A percentile compares a stretch with the other conserved stretches of the same genome.
Conservation (phyloP, 2,113 vertebrate genomes). For the Mastomys natalensis region DNA sequence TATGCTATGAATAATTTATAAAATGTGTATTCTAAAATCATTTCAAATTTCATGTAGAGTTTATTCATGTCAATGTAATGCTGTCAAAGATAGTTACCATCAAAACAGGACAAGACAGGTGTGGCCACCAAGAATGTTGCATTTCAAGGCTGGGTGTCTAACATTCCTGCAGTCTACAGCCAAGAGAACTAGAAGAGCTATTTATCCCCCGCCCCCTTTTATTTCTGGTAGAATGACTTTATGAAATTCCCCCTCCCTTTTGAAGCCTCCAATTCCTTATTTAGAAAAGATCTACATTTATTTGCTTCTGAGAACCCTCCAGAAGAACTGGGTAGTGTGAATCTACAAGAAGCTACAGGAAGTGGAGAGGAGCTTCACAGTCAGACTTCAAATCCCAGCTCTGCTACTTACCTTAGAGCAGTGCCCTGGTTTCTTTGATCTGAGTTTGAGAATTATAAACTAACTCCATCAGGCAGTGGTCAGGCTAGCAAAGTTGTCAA, state of each 20-base stretch:
- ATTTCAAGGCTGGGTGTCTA: neutral
- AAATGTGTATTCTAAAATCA: conserved; percentile 64
- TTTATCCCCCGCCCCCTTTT: neutral
- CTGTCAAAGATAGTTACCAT: conserved; percentile 65
- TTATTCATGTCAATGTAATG: conserved; percentile 46
- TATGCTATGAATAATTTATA: conserved; percentile 78
- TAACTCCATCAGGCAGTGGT: neutral
- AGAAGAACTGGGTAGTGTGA: neutral
- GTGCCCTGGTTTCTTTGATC: neutral
- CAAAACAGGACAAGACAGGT: conserved; percentile 59
- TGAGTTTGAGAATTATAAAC: neutral
- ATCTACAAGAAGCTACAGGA: neutral
- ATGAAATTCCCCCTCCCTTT: neutral
- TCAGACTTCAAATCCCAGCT: neutral
- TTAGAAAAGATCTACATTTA: neutral
- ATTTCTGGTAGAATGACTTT: neutral
- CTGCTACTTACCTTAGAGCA: neutral
- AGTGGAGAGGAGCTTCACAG: neutral
- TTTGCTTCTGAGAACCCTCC: neutral
- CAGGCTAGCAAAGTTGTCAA: neutral
- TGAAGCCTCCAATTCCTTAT: neutral
- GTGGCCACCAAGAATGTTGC: neutral
- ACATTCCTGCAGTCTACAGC: neutral
- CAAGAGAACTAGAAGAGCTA: neutral
- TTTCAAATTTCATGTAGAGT: conserved; percentile 67